Percentiles rank a stretch among this genome's conserved stretches.
These are phyloP conservation scores for Schizopygopsis pylzovi DNA, from an alignment of 2,797 vertebrate genomes.

Conservation along the genomic window DNA sequence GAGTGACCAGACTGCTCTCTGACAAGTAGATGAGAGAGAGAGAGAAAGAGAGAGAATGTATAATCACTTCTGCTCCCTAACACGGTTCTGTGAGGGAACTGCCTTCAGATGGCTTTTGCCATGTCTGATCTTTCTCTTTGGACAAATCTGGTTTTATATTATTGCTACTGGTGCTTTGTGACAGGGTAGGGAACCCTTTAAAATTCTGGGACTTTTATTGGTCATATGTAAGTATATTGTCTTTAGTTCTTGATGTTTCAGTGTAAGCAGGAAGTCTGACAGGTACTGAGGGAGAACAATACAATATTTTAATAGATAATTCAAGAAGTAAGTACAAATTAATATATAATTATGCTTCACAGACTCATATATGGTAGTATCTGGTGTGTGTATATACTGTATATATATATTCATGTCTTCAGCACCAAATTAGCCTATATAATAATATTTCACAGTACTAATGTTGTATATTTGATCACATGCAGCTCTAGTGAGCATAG, in stretches of 20 bases:
- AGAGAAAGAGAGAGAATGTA: slow-evolving; percentile 56
- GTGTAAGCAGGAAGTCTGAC: not conserved
- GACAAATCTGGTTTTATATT: slow-evolving; percentile 35
- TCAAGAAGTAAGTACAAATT: not conserved
- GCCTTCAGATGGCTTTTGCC: slow-evolving; percentile 61
- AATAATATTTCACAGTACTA: not conserved
- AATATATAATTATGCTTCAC: not conserved
- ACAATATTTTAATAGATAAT: not conserved
- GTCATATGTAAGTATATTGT: slow-evolving; percentile 6
- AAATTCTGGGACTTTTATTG: not conserved
- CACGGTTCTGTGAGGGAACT: slow-evolving; percentile 46
- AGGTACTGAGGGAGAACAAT: not conserved
- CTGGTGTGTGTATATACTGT: not conserved
- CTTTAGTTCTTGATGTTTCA: not conserved
- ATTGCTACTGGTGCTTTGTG: slow-evolving; percentile 24
- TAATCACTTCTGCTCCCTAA: slow-evolving; percentile 57
- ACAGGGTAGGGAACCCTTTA: not conserved
- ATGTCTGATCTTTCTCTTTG: slow-evolving; percentile 55
- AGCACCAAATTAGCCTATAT: not conserved
- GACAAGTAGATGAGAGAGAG: slow-evolving; percentile 56
- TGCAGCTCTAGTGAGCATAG: too few species aligned
- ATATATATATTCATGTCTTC: too few species aligned
- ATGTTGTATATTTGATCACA: not conserved
- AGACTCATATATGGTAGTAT: not conserved
- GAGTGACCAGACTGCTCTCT: slow-evolving; percentile 73